Base-by-base conservation (phyloP, 2,113 vertebrate genomes). In the Eclectus roratus region DNA sequence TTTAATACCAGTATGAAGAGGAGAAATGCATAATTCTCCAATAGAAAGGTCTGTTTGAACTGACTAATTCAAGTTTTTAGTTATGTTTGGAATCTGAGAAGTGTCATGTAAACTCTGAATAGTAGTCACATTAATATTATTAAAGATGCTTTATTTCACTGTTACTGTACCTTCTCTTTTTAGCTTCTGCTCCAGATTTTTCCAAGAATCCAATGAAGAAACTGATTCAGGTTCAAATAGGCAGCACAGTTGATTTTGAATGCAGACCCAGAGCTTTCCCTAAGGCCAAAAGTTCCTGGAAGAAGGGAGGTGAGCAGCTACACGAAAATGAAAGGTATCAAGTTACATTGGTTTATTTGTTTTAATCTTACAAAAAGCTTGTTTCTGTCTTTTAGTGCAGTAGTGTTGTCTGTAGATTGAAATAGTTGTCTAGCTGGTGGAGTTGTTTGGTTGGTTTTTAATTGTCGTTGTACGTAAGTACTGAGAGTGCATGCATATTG, bases 231-330 rank as follows among this genome's bases (percentile, higher is more conserved):
- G 99, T 98, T 79, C 98, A 98, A 53, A 98, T 98, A 77, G 99
- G 99, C 95, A 99, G 98, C 60, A 97, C 98, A 92, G 99, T 99
- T 96, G 98, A 96, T 96, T 98, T 99, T 95, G 98, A 99, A 93
- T 99, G 99, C 97, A 98, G 98, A 95, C 99, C 99, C 69, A 98
- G 98, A 97, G 99, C 99, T 92, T 99, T 98, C 44, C 99, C 99
- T 71, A 98, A 97, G 97, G 99, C 99, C 43, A 98, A 97, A 93
- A 98, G 97, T 92, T 97, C 98, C 93, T 99, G 99, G 99, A 99
- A 98, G 98, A 99, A 98, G 97, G 99, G 98, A 90, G 98, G 97
- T 61, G 97, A 98, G 94, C 95, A 98, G 71, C 96, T 99, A 80
- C 99, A 96, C 65, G 98, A 98, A 97, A 98, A 89, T 72, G 98